Evolutionary conservation across 2,888 invertebrate species (phyloP).

Genomic region (Ashinkailepas kermadecensis): DNA sequence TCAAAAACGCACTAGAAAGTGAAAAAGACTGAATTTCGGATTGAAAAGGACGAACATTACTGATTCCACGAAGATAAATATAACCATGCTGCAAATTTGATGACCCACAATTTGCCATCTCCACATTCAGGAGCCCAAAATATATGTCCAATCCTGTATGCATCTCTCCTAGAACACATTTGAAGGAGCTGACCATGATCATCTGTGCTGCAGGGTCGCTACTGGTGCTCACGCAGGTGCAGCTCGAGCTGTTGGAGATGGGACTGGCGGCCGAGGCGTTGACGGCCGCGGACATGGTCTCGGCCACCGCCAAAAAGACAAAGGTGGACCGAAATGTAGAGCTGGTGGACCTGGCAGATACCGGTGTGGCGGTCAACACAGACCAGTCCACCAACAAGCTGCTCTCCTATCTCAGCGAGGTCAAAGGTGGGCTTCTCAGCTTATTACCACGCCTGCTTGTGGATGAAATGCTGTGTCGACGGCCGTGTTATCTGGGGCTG

Average conservation of each 20-base stretch:
- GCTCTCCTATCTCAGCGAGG: not conserved
- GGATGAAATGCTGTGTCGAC: too few species aligned
- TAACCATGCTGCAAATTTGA: too few species aligned
- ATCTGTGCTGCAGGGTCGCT: not conserved
- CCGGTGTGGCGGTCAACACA: not conserved
- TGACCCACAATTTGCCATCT: too few species aligned
- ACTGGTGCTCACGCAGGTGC: slow-evolving; percentile 28
- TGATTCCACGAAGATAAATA: too few species aligned
- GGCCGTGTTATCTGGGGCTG: too few species aligned
- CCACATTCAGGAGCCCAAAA: too few species aligned
- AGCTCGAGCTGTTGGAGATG: slow-evolving; percentile 17
- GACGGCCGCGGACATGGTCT: not conserved
- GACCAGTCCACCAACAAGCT: not conserved
- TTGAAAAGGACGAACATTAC: too few species aligned
- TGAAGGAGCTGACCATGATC: not conserved
- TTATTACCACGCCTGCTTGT: too few species aligned
- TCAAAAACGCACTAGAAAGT: too few species aligned
- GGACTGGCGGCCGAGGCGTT: slow-evolving; percentile 22
- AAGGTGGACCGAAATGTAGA: not conserved
- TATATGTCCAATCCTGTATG: too few species aligned
- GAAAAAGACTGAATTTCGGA: too few species aligned
- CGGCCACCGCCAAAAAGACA: not conserved
- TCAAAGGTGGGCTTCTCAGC: not conserved
- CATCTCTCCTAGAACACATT: too few species aligned
- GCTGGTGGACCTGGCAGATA: not conserved